These are phyloP conservation scores for Tautogolabrus adspersus DNA, from an alignment of 2,113 vertebrate species.

Conservation along the genomic window DNA sequence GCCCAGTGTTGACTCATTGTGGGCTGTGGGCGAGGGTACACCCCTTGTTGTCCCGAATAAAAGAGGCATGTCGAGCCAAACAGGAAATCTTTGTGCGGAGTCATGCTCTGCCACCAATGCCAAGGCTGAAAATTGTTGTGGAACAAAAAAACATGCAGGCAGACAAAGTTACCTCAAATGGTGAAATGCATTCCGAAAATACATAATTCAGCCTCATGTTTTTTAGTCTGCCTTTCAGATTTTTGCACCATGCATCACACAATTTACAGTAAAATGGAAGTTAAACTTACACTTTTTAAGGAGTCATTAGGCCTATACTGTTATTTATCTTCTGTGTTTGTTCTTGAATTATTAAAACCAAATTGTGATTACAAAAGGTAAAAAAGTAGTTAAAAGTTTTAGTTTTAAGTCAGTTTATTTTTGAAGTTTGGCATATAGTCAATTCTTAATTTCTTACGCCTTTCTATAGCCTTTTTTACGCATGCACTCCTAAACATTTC, in stretches of 20 bases:
- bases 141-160: slow-evolving; percentile 54
- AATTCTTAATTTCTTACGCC: too few relatives aligned
- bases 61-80: slow-evolving; percentile 59
- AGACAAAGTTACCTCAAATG: slow-evolving; percentile 36
- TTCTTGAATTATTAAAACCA: too few relatives aligned
- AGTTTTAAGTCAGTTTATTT: too few relatives aligned
- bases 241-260: not conserved
- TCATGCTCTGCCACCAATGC: slow-evolving; percentile 36
- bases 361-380: too few relatives aligned
- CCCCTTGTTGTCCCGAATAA: slow-evolving; percentile 46
- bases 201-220: slow-evolving; percentile 11
- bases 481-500: too few relatives aligned
- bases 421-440: too few relatives aligned
- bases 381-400: too few relatives aligned
- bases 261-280: not conserved
- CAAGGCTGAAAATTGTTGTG: slow-evolving; percentile 45
- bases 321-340: too few relatives aligned
- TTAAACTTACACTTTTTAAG: not conserved
- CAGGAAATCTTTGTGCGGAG: slow-evolving; percentile 59
- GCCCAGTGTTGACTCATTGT: slow-evolving; percentile 71
- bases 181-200: slow-evolving; percentile 29
- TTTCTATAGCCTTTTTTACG: too few relatives aligned
- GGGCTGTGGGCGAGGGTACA: slow-evolving; percentile 64
- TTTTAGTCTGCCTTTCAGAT: slow-evolving; percentile 33
- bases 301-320: not conserved